Percentiles rank a stretch among this genome's conserved stretches.
Conservation (phyloP, 1,140 invertebrate genomes). For the Bombus terrestris region DNA sequence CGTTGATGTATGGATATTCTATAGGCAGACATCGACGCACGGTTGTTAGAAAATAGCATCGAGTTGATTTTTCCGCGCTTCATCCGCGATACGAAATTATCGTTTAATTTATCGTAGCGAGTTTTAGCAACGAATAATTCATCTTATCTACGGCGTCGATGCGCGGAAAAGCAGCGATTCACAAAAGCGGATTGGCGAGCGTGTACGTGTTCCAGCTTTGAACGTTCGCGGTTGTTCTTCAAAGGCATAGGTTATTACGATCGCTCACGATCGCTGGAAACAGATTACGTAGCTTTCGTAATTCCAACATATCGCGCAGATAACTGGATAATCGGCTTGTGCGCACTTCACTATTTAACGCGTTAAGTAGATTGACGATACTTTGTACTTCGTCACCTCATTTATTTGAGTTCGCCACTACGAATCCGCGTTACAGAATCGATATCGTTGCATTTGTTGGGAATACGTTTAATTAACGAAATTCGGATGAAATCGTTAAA, state of each 20-base stretch:
- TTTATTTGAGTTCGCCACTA: constrained; percentile 35
- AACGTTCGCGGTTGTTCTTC: constrained; percentile 24
- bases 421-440: neutral
- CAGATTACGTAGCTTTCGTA: constrained; percentile 56
- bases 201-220: constrained; percentile 24
- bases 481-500: neutral
- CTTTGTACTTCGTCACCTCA: constrained; percentile 35
- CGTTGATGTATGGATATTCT: neutral
- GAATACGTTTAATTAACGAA: neutral
- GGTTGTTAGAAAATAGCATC: too few species aligned
- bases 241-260: constrained; percentile 43
- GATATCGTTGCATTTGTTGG: neutral
- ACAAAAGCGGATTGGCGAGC: neutral
- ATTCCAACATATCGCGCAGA: constrained; percentile 45
- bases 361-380: constrained; percentile 53
- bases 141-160: neutral
- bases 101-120: constrained; percentile 24
- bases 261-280: constrained; percentile 15
- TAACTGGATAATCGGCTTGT: constrained; percentile 62
- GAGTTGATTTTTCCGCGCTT: neutral
- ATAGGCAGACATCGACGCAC: neutral
- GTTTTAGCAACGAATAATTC: constrained; percentile 3
- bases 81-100: neutral
- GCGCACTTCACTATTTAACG: constrained; percentile 47
- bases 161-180: neutral